Base-by-base conservation (phyloP, 2,113 vertebrate species). In the Esox niger region DNA sequence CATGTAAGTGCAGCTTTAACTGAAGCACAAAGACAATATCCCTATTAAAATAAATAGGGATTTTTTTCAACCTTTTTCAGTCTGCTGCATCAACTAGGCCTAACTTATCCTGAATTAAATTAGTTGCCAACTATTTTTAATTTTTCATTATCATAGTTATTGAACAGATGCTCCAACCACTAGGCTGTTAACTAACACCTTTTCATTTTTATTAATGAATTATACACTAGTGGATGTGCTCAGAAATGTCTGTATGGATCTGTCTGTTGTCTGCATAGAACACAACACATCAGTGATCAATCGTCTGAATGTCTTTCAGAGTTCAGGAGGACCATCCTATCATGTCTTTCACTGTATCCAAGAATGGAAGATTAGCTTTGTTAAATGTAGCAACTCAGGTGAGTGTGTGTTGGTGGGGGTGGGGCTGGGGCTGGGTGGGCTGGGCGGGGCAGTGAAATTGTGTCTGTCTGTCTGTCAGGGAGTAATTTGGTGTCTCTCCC, bases 361-460 rank as follows among this genome's bases (percentile, higher is more conserved):
- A 96, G 93, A 99, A 96, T 49, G 97, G 97, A 90, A 95, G 96
- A 92, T 94, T 99, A 96, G 97, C 97, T 94, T 98, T 99, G 96
- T 98, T 99, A 98, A 99, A 99, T 94, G 97, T 99, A 95, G 97
- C 97, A 94, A 99, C 95, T 98, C 97, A 99, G 97, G 97, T 98
- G 87, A 93, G 47, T 52, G 7, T 9, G n/a, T 49, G 47, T 21
- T 10, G 11, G 43, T 47, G 43, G 3, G 7, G 11, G 43, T 15
- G 7, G 10, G 43, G 4, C 4, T 47, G 15, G 47, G 47, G 2
- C 17, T 52, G 4, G 11, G 43, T 47, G 43, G 3, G 7, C n/a
- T n/a, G n/a, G 11, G 43, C 43, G 7, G 10, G 43, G 4, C 4
- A 17, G n/a, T n/a, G n/a, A n/a, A n/a, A n/a, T n/a, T n/a, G 47